Evolutionary conservation across 2,888 invertebrate genomes (phyloP).

Genomic region (Dolichomitus sp.): DNA sequence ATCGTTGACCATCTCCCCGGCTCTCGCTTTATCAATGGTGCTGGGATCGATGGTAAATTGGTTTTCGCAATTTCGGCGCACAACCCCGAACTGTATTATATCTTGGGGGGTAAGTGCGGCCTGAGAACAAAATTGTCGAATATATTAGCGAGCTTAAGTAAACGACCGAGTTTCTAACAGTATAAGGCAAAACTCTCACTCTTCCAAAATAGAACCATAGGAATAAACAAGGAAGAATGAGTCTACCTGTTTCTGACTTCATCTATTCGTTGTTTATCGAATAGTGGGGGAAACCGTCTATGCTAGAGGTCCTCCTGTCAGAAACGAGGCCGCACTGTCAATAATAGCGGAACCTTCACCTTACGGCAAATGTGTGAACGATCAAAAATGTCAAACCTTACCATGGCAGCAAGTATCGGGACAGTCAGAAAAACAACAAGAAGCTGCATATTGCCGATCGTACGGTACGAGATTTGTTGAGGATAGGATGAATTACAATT

Average conservation of each 20-base stretch:
- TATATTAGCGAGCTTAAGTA: neutral
- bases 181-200: no score
- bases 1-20: slow-evolving; percentile 63
- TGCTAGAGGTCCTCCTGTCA: no score
- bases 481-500: neutral
- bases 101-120: slow-evolving; percentile 57
- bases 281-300: no score
- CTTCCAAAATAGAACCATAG: no score
- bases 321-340: no score
- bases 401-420: slow-evolving; percentile 50
- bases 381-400: slow-evolving; percentile 27
- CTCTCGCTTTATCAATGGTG: slow-evolving; percentile 41
- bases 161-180: no score
- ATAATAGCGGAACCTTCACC: neutral
- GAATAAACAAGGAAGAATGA: neutral
- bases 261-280: no score
- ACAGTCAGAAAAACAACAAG: slow-evolving; percentile 50
- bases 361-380: neutral
- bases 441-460: slow-evolving; percentile 50
- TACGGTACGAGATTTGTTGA: neutral
- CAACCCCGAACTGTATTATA: slow-evolving; percentile 38
- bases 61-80: slow-evolving; percentile 42
- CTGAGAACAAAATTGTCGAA: slow-evolving; percentile 13
- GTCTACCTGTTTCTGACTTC: no score
- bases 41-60: slow-evolving; percentile 44